Evolutionary conservation across 2,797 vertebrate species (phyloP).

Genomic region (Allochrocebus solatus): DNA sequence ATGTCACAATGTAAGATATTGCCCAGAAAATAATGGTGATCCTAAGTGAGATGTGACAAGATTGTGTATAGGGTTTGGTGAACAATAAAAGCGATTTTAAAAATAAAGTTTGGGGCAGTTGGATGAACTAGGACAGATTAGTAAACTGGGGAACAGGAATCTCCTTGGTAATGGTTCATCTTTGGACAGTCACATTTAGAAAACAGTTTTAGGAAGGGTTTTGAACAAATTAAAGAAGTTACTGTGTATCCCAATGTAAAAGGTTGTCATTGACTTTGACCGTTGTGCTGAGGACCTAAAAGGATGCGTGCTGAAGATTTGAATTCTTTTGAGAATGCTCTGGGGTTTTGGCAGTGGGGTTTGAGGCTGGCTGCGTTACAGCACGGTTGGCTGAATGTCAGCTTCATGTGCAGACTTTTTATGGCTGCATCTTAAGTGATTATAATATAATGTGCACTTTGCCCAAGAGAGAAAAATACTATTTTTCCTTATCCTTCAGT

Average conservation of each 20-base stretch:
- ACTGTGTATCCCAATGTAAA: fast-evolving
- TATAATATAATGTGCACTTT: neutral
- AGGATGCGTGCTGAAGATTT: neutral
- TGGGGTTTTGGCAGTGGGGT: neutral
- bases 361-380: neutral
- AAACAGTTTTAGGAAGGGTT: neutral
- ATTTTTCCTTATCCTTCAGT: neutral
- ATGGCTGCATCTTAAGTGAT: conserved; percentile 42
- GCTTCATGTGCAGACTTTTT: neutral
- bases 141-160: neutral
- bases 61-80: neutral
- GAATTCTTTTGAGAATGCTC: neutral
- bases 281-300: neutral
- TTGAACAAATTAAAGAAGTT: conserved; percentile 13
- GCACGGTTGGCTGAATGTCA: neutral
- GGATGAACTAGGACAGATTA: neutral
- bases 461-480: neutral
- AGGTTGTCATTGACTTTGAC: neutral
- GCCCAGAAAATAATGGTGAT: neutral
- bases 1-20: neutral
- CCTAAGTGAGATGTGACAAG: neutral
- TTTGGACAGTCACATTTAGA: neutral
- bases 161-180: neutral
- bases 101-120: neutral
- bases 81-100: neutral